Conservation (phyloP, 2,888 invertebrate species). For the Idaea aversata region DNA sequence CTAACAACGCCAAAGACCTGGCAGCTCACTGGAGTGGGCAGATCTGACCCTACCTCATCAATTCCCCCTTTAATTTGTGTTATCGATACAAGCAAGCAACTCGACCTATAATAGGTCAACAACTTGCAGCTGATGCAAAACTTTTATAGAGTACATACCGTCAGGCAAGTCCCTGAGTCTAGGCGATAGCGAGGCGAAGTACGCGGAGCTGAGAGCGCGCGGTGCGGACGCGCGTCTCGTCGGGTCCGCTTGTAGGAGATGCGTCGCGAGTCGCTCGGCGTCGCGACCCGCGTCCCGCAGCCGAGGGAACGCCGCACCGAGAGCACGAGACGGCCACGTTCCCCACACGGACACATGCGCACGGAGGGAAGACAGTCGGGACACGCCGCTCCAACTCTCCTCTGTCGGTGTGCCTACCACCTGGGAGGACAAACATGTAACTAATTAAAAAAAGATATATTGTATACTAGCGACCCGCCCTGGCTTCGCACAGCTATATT, state of each 20-base stretch:
- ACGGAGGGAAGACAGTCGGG: conserved; percentile 91
- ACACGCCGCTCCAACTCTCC: conserved; percentile 95
- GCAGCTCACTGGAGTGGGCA: too few relatives aligned
- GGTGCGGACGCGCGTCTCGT: conserved; percentile 91
- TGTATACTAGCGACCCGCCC: too few relatives aligned
- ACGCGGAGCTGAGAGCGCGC: conserved; percentile 92
- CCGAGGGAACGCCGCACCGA: conserved; percentile 93
- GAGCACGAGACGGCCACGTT: conserved; percentile 86
- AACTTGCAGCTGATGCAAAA: too few relatives aligned
- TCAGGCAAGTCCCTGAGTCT: conserved; percentile 95
- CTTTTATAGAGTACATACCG: conserved; percentile 81
- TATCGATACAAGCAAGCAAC: too few relatives aligned
- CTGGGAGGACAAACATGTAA: conserved; percentile 58
- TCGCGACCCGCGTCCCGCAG: conserved; percentile 92
- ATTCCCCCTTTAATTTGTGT: too few relatives aligned
- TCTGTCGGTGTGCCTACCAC: conserved; percentile 97
- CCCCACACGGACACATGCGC: conserved; percentile 82
- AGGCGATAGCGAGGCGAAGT: conserved; percentile 94
- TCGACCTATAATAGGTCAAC: too few relatives aligned
- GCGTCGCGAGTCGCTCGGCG: conserved; percentile 92
- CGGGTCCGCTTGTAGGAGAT: conserved; percentile 93
- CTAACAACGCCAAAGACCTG: too few relatives aligned
- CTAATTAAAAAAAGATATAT: too few relatives aligned
- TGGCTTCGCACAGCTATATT: too few relatives aligned
- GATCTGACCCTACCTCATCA: too few relatives aligned